Percentiles rank a stretch among this genome's conserved stretches.
Conservation (phyloP, 2,797 vertebrate species). For the Gadopsis bispinosus region DNA sequence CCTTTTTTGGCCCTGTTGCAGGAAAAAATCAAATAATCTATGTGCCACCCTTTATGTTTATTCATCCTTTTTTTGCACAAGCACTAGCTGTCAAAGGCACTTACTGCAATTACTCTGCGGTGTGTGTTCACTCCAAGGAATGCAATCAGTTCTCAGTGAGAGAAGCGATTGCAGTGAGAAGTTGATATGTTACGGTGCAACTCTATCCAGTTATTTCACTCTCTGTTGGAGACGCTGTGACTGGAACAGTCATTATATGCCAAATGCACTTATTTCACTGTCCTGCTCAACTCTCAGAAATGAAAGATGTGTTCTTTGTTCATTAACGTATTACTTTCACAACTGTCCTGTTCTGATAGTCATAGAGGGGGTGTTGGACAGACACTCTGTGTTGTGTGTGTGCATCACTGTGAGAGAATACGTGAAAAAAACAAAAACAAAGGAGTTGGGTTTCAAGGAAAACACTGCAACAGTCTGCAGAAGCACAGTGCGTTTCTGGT, state of each 20-base stretch:
- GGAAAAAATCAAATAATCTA: constrained; percentile 41
- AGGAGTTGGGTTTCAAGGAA: constrained; percentile 34
- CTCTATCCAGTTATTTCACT: constrained; percentile 41
- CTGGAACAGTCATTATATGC: constrained; percentile 23
- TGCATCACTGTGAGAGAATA: background rate
- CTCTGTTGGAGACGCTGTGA: constrained; percentile 21
- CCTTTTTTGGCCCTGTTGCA: constrained; percentile 19
- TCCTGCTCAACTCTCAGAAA: background rate
- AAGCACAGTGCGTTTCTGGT: constrained; percentile 24
- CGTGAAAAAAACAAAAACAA: constrained; percentile 12
- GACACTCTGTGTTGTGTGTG: background rate
- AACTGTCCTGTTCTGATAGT: background rate
- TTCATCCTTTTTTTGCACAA: constrained; percentile 62
- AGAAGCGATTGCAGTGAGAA: background rate
- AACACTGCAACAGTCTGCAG: constrained; percentile 8
- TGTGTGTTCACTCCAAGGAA: constrained; percentile 34
- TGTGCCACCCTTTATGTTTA: constrained; percentile 57
- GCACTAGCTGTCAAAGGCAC: constrained; percentile 56
- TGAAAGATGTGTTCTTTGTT: background rate
- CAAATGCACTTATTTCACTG: constrained; percentile 4
- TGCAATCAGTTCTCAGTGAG: constrained; percentile 37
- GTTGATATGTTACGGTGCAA: constrained; percentile 41
- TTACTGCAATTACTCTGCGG: constrained; percentile 48
- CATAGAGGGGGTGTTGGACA: background rate
- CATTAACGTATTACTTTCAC: background rate